Evolutionary conservation across 2,888 invertebrate genomes (phyloP).

Genomic region (Mythimna impura): DNA sequence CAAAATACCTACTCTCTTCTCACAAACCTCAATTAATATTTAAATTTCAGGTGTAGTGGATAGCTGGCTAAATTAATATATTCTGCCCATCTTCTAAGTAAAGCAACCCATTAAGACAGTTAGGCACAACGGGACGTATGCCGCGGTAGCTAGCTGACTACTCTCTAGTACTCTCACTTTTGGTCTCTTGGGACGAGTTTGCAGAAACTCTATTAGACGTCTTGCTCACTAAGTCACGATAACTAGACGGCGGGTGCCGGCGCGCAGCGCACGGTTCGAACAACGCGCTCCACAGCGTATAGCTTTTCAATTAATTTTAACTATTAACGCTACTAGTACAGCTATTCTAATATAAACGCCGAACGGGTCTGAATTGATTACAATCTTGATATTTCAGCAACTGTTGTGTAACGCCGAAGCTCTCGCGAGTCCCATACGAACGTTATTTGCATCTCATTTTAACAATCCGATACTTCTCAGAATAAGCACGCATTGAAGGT

Average conservation of each 20-base stretch:
- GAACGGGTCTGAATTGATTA: conserved; percentile 28
- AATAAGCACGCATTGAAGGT: conserved; percentile 21
- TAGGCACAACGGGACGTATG: conserved; percentile 36
- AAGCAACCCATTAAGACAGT: conserved; percentile 36
- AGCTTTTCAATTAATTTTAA: conserved; percentile 56
- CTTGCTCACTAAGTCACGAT: conserved; percentile 29
- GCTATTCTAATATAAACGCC: conserved; percentile 18
- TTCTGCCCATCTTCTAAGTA: conserved; percentile 30
- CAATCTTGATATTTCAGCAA: conserved; percentile 23
- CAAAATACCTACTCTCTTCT: background rate
- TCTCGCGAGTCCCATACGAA: conserved; percentile 18
- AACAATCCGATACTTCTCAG: conserved; percentile 32
- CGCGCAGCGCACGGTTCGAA: conserved; percentile 2
- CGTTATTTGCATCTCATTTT: conserved; percentile 53
- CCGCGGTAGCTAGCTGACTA: conserved; percentile 20
- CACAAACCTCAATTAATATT: conserved; percentile 21
- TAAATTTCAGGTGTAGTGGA: conserved; percentile 22
- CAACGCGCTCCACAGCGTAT: conserved; percentile 24
- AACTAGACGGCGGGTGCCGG: conserved; percentile 24
- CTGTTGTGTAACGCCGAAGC: conserved; percentile 6
- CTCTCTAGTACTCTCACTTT: conserved; percentile 46
- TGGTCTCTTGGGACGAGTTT: conserved; percentile 61
- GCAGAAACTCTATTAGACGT: conserved; percentile 60
- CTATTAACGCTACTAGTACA: conserved; percentile 12
- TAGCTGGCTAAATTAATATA: conserved; percentile 37